Evolutionary conservation across 2,113 vertebrate genomes (phyloP).

Genomic region (Procavia capensis): DNA sequence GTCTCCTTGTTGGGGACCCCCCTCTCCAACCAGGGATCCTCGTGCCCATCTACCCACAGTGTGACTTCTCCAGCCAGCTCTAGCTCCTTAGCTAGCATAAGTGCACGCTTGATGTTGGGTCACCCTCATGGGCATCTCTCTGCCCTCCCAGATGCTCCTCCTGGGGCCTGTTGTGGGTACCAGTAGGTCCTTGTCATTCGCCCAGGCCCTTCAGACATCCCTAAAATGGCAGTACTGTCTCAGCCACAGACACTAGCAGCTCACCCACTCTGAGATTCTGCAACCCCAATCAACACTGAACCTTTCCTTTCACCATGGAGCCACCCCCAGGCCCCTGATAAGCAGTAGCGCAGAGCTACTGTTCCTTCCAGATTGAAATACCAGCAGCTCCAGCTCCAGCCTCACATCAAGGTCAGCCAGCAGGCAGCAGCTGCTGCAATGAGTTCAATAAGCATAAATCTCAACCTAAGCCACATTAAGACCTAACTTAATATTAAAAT

Average conservation of each 20-base stretch:
- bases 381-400: neutral
- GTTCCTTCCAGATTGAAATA: slow-evolving; percentile 82
- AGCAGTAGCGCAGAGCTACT: neutral
- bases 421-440: no score
- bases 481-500: no score
- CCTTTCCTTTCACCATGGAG: neutral
- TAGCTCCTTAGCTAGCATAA: slow-evolving; percentile 58
- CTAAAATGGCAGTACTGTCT: neutral
- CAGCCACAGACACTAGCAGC: neutral
- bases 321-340: neutral
- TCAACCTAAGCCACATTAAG: no score
- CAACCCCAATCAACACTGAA: slow-evolving; percentile 72
- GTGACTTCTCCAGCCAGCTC: slow-evolving; percentile 42
- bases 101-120: slow-evolving; percentile 70
- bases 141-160: slow-evolving; percentile 80
- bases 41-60: neutral
- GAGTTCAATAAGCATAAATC: no score
- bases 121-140: neutral
- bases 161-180: slow-evolving; percentile 66
- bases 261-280: slow-evolving; percentile 81
- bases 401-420: slow-evolving; percentile 39
- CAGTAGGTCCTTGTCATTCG: slow-evolving; percentile 61
- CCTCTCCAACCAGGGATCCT: neutral
- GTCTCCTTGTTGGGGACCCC: slow-evolving; percentile 31
- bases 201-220: slow-evolving; percentile 26